Base-by-base conservation (phyloP, 2,797 vertebrate genomes). In the Danionella dracula region DNA sequence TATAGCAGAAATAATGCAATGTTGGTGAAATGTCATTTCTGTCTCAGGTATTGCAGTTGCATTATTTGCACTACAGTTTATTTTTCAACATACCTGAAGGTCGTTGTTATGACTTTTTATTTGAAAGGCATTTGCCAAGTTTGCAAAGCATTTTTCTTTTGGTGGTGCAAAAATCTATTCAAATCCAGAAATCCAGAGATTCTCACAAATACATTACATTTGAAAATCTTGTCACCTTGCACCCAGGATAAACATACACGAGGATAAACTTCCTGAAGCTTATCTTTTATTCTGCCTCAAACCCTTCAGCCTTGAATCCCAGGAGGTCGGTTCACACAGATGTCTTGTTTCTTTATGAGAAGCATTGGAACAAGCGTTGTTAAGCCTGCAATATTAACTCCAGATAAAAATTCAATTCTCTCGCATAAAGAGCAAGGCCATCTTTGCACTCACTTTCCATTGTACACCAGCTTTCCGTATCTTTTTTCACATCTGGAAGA, bases 401-500 rank as follows among this genome's bases (percentile, higher is more conserved):
- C 0, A 59, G 63, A 73, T 46, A 44, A 54, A 64, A 34, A 68
- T 45, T 38, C 5, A 48, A 40, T 68, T 58, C 21, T 63, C 27
- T 27, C 11, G 56, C 46, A 50, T 48, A 37, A 20, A 46, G 23
- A 46, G 54, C 48, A 48, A 71, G 55, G 48, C 48, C 40, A 15
- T 57, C 34, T 37, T 63, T 5, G n/a, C 38, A 16, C 34, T 49
- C 13, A 1, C 4, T 35, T 20, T 20, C 9, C 32, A 49, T 34
- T 55, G 38, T 56, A 19, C 49, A 2, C 8, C 38, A n/a, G 13
- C 8, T 2, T 13, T 15, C 10, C 4, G 13, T 31, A 41, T 68
- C 58, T 41, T 23, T 41, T 29, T 48, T 49, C 17, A 32, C 27
- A 8, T 48, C 29, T 2, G 38, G 21, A 44, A 29, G 8, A 5